Evolutionary conservation across 2,113 vertebrate species (phyloP).

Genomic region (Ptyas mucosa): DNA sequence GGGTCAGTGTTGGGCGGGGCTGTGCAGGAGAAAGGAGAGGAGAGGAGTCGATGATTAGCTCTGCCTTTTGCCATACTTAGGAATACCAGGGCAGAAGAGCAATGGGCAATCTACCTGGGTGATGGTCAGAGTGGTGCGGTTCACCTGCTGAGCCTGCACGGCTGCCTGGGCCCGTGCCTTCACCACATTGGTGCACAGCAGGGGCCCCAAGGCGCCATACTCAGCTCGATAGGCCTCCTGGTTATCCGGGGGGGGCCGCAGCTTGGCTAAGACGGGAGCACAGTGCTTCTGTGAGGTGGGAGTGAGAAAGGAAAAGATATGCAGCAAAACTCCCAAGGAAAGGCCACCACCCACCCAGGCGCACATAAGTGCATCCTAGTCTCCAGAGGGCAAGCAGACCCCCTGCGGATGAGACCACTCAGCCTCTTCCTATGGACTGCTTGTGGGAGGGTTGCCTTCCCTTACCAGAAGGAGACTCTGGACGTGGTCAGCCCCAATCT

Average conservation of each 20-base stretch:
- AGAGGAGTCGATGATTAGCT: neutral
- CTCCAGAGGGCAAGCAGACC: neutral
- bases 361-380: neutral
- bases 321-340: neutral
- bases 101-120: conserved; percentile 74
- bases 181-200: conserved; percentile 86
- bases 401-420: neutral
- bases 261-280: conserved; percentile 86
- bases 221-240: conserved; percentile 84
- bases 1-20: conserved; percentile 82
- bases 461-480: conserved; percentile 87
- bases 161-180: conserved; percentile 88
- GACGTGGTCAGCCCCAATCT: conserved; percentile 88
- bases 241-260: conserved; percentile 79
- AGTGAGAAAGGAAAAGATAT: neutral
- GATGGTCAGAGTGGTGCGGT: conserved; percentile 91
- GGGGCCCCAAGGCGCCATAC: conserved; percentile 84
- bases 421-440: neutral
- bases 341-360: too few relatives aligned
- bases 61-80: neutral
- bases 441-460: neutral
- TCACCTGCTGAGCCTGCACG: conserved; percentile 88
- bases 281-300: conserved; percentile 80
- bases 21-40: conserved; percentile 32
- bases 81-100: neutral